Conservation (phyloP, 2,797 vertebrate species). For the Poecilia wingei region DNA sequence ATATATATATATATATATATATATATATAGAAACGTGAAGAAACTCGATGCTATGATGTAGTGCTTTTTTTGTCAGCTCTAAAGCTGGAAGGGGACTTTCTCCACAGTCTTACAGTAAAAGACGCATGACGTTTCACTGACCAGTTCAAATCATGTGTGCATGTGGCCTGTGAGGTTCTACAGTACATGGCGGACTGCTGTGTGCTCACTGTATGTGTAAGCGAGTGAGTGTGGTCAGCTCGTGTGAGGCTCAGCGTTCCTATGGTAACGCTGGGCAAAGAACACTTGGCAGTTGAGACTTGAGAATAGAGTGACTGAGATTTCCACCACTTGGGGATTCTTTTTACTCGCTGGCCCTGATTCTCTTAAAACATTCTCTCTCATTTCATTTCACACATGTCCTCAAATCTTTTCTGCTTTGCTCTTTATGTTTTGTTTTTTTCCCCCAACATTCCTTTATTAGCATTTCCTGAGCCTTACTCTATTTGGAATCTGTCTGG, state of each 20-base stretch:
- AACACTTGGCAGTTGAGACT: constrained; percentile 53
- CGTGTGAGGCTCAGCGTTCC: constrained; percentile 60
- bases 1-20: background rate
- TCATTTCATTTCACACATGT: constrained; percentile 56
- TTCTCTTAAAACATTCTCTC: constrained; percentile 47
- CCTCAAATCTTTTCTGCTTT: constrained; percentile 36
- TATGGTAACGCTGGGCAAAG: constrained; percentile 68
- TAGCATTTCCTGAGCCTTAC: constrained; percentile 16
- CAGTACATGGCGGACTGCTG: constrained; percentile 19
- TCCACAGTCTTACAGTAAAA: constrained; percentile 12
- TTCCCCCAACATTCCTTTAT: constrained; percentile 23
- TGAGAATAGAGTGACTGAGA: constrained; percentile 47
- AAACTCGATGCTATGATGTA: background rate
- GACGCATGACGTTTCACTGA: constrained; percentile 1
- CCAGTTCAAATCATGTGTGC: constrained; percentile 8
- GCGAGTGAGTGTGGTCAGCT: constrained; percentile 52
- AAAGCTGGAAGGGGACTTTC: constrained; percentile 13
- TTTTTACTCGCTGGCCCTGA: constrained; percentile 48
- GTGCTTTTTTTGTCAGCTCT: background rate
- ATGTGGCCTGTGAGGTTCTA: constrained; percentile 26
- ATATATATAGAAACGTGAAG: background rate
- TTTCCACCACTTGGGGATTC: constrained; percentile 49
- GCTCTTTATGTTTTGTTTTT: constrained; percentile 24
- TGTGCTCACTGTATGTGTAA: constrained; percentile 21
- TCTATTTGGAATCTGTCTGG: constrained; percentile 29